Evolutionary conservation across 2,797 vertebrate genomes (phyloP).

Genomic region (Alcedo atthis): DNA sequence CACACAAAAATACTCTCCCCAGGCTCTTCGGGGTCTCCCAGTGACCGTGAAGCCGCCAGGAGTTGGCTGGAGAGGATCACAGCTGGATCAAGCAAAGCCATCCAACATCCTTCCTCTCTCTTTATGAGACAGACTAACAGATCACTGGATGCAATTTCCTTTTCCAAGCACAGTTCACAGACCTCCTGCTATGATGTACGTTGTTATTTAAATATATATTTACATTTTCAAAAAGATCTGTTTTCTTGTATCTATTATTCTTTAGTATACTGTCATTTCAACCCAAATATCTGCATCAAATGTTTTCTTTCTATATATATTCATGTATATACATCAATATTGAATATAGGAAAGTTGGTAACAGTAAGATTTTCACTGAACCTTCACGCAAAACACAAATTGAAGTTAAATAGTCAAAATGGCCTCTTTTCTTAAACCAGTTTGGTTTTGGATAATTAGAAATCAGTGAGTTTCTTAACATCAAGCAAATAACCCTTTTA

Average conservation of each 20-base stretch:
- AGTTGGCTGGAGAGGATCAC: not conserved
- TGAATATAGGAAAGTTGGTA: not conserved
- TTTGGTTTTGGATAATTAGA: not conserved
- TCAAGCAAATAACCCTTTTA: not conserved
- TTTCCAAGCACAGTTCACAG: not conserved
- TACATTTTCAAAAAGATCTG: not conserved
- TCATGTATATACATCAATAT: not conserved
- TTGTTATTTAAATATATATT: not conserved
- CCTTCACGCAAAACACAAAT: not conserved
- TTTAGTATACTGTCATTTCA: not conserved
- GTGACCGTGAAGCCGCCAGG: not conserved
- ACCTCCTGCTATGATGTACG: not conserved
- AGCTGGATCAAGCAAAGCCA: not conserved
- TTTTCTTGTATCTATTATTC: not conserved
- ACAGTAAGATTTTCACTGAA: not conserved
- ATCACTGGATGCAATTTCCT: not conserved
- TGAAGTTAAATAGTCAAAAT: not conserved
- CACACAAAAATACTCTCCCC: not conserved
- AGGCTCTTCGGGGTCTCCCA: not conserved
- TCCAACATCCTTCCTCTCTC: not conserved
- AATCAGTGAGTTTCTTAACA: not conserved
- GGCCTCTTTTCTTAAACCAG: not conserved
- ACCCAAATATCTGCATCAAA: not conserved
- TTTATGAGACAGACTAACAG: not conserved
- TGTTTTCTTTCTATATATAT: not conserved